Conservation (phyloP, 1,140 invertebrate species). For the Pemphigus obesinymphae region DNA sequence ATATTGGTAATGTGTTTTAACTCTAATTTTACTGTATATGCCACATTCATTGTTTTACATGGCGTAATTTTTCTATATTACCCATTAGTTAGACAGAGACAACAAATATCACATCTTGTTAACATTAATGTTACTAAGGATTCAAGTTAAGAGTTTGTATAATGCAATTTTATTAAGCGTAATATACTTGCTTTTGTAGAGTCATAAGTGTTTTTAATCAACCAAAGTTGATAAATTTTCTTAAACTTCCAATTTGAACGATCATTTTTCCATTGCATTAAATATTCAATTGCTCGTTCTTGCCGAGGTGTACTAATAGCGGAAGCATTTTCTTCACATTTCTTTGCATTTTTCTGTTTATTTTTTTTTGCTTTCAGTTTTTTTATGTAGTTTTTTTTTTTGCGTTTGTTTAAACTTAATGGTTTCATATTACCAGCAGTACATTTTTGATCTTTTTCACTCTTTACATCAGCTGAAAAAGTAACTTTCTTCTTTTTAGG, state of each 20-base stretch:
- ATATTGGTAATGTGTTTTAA: too few relatives aligned
- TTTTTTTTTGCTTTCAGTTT: slow-evolving; percentile 31
- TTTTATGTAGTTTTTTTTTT: slow-evolving; percentile 19
- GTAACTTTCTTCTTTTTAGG: not conserved
- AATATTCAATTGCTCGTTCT: slow-evolving; percentile 21
- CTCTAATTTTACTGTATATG: too few relatives aligned
- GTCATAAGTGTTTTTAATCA: slow-evolving; percentile 18
- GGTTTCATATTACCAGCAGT: not conserved
- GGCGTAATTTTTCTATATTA: too few relatives aligned
- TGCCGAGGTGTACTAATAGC: not conserved
- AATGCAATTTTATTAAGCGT: too few relatives aligned
- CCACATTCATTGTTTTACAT: too few relatives aligned
- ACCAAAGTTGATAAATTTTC: slow-evolving; percentile 34
- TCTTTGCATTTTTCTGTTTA: slow-evolving; percentile 30
- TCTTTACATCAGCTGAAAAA: not conserved
- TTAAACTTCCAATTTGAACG: slow-evolving; percentile 23
- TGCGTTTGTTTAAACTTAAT: slow-evolving; percentile 20
- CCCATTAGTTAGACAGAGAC: too few relatives aligned
- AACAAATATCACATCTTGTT: too few relatives aligned
- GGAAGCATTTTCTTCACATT: not conserved
- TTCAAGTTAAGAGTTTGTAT: too few relatives aligned
- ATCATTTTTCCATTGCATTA: slow-evolving; percentile 32
- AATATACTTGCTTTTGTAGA: not conserved
- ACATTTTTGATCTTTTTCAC: not conserved
- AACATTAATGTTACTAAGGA: too few relatives aligned